Conservation (phyloP, 1,140 invertebrate species). For the Eulimnadia texana region DNA sequence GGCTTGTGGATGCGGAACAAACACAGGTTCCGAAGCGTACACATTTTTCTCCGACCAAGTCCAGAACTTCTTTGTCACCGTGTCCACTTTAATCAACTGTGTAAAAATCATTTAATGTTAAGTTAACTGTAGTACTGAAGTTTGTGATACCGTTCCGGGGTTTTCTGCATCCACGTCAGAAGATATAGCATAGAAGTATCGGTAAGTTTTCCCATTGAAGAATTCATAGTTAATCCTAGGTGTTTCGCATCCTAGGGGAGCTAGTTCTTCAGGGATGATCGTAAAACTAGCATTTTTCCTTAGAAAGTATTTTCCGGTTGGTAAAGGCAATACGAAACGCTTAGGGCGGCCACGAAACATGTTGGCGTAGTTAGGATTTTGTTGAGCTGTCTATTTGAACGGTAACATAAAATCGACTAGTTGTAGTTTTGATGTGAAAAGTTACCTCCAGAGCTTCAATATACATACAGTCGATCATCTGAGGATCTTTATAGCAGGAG, state of each 20-base stretch:
- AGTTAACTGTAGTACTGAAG: neutral
- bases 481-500: constrained; percentile 62
- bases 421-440: constrained; percentile 4
- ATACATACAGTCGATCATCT: constrained; percentile 73
- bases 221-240: constrained; percentile 56
- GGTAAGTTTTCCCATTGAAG: constrained; percentile 42
- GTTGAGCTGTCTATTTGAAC: constrained; percentile 47
- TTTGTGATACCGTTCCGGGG: constrained; percentile 52
- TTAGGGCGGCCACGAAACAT: constrained; percentile 61
- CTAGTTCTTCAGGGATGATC: constrained; percentile 47
- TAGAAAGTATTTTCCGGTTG: neutral
- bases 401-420: constrained; percentile 17
- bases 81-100: constrained; percentile 67
- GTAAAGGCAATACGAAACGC: constrained; percentile 47
- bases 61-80: constrained; percentile 24
- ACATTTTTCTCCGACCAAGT: constrained; percentile 37
- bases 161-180: constrained; percentile 65
- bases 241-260: constrained; percentile 63
- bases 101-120: constrained; percentile 21
- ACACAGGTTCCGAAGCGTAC: constrained; percentile 77
- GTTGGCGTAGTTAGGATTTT: constrained; percentile 59
- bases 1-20: constrained; percentile 51
- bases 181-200: constrained; percentile 78
- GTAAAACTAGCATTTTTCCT: constrained; percentile 19
- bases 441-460: constrained; percentile 56